phyloP scores from a whole-genome alignment of 2,888 invertebrate species.

The Athalia cordata region DNA sequence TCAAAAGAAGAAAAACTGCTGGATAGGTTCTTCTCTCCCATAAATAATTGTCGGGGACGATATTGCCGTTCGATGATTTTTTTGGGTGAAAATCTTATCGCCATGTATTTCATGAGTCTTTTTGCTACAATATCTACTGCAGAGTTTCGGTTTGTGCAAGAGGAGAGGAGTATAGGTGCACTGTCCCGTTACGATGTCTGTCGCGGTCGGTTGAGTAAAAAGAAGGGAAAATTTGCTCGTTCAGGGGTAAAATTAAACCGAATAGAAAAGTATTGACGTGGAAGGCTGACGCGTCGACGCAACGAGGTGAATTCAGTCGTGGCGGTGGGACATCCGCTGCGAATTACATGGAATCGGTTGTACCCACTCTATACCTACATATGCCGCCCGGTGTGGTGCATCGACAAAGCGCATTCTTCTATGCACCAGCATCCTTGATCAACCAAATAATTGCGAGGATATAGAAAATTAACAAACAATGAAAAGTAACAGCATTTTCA shows the following conservation, averaged over 20 bases:
- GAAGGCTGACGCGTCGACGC: constrained; percentile 53
- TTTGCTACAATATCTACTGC: background rate
- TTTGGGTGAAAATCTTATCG: no score
- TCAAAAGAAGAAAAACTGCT: no score
- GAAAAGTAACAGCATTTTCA: background rate
- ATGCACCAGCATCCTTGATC: no score
- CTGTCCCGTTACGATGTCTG: constrained; percentile 20
- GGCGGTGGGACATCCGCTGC: constrained; percentile 32
- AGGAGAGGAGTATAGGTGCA: background rate
- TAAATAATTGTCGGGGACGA: no score
- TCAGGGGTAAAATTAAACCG: constrained; percentile 57
- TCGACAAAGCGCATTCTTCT: no score
- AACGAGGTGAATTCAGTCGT: constrained; percentile 40
- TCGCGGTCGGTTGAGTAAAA: constrained; percentile 45
- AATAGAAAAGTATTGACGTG: constrained; percentile 52
- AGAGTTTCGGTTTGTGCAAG: background rate
- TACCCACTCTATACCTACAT: background rate
- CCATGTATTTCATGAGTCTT: no score
- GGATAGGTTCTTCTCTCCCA: no score
- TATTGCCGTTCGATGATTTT: no score
- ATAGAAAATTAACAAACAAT: background rate
- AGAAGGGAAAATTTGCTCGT: constrained; percentile 46
- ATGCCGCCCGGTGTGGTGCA: no score
- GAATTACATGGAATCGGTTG: constrained; percentile 27
- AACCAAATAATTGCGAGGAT: no score